Evolutionary conservation across 2,113 vertebrate species (phyloP).

Genomic region (Nothocercus julius): DNA sequence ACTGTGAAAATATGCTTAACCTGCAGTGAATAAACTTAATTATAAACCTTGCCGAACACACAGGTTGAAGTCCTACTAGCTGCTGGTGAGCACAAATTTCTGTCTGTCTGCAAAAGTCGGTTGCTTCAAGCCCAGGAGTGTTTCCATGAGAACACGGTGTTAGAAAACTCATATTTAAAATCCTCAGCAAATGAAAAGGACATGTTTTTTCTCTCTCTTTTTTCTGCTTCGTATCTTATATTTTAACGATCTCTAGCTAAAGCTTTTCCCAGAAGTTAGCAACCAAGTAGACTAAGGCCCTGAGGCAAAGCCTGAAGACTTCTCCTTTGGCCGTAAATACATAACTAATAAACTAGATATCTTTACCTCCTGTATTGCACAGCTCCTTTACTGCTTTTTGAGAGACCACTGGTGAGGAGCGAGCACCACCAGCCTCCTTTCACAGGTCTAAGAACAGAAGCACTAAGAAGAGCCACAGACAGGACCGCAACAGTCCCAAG

Average conservation of each 20-base stretch:
- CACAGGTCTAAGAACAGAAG: not conserved
- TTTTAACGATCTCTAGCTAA: not conserved
- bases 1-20: not conserved
- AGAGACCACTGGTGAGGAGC: not conserved
- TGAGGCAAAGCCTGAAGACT: not conserved
- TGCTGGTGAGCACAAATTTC: not conserved
- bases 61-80: not conserved
- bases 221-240: not conserved
- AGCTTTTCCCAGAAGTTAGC: not conserved
- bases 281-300: not conserved
- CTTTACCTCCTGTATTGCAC: not conserved
- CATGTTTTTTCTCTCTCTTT: not conserved
- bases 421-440: not conserved
- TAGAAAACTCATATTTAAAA: not conserved
- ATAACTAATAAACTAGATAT: not conserved
- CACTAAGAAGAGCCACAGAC: not conserved
- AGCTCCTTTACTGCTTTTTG: not conserved
- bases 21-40: not conserved
- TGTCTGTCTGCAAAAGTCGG: not conserved
- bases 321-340: not conserved
- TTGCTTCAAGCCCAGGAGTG: not conserved
- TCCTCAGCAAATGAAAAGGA: accelerated
- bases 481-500: not conserved
- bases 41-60: not conserved
- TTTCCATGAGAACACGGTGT: not conserved